phyloP scores from a whole-genome alignment of 1,140 invertebrate genomes.

The Episyrphus balteatus region DNA sequence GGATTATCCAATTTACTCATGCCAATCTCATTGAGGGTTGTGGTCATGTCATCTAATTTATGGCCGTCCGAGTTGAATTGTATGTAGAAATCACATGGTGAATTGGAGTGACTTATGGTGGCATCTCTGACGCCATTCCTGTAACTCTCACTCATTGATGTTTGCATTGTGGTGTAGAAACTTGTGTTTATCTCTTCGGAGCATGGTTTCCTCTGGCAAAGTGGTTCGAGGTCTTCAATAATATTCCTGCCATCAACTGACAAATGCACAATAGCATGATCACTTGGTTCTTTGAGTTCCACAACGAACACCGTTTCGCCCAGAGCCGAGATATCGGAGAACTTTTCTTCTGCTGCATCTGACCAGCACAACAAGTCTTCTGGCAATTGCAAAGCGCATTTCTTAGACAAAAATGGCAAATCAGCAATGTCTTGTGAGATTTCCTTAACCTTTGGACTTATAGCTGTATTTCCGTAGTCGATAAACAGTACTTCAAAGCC shows the following conservation, averaged over 20 bases:
- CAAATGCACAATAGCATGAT: slow-evolving; percentile 52
- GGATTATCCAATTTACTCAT: slow-evolving; percentile 7
- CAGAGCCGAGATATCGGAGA: slow-evolving; percentile 49
- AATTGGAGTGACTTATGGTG: slow-evolving; percentile 21
- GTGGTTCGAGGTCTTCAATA: slow-evolving; percentile 42
- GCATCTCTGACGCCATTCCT: slow-evolving; percentile 6
- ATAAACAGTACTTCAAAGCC: slow-evolving; percentile 57
- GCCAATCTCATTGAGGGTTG: slow-evolving; percentile 12
- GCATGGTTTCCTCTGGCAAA: slow-evolving; percentile 36
- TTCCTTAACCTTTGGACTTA: slow-evolving; percentile 44
- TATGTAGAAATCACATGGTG: slow-evolving; percentile 18
- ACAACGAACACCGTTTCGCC: slow-evolving; percentile 54
- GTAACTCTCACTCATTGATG: slow-evolving; percentile 1
- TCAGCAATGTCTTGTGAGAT: slow-evolving; percentile 51
- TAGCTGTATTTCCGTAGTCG: slow-evolving; percentile 61
- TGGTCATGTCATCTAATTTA: slow-evolving; percentile 16
- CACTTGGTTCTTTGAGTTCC: slow-evolving; percentile 46
- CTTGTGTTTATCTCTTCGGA: slow-evolving; percentile 32
- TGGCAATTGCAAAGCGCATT: slow-evolving; percentile 51
- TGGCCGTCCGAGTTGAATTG: slow-evolving; percentile 16
- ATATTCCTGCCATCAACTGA: slow-evolving; percentile 49
- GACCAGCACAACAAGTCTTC: slow-evolving; percentile 49
- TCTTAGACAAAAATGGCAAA: slow-evolving; percentile 47
- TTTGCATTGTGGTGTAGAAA: slow-evolving; percentile 17
- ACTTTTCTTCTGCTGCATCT: slow-evolving; percentile 48